Conservation (phyloP, 2,888 invertebrate species). For the Sarcophaga subvicina region DNA sequence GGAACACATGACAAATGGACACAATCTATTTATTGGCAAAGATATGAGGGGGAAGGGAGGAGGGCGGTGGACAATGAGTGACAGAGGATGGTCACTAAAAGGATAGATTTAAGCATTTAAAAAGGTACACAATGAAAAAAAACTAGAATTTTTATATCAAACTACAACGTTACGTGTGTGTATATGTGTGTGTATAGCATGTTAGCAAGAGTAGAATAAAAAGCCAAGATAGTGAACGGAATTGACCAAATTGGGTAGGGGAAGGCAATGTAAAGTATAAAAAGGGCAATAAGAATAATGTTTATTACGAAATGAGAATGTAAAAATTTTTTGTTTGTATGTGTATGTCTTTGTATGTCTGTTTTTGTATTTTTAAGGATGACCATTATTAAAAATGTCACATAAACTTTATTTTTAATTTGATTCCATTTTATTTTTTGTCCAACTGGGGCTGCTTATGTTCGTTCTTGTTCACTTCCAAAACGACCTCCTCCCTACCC, state of each 20-base stretch:
- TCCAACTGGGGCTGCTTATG: conserved; percentile 25
- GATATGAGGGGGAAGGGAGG: not conserved
- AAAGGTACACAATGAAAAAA: conserved; percentile 10
- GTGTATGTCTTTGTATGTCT: not conserved
- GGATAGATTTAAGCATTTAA: conserved; percentile 46
- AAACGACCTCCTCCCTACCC: not conserved
- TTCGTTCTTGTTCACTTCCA: conserved; percentile 9
- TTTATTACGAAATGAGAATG: conserved; percentile 66
- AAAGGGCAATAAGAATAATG: conserved; percentile 69
- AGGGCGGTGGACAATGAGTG: not conserved
- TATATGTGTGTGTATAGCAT: not conserved
- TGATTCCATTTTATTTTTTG: conserved; percentile 42
- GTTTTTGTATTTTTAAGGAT: conserved; percentile 50
- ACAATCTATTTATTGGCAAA: conserved; percentile 62
- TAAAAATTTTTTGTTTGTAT: conserved; percentile 58
- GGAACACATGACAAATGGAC: conserved; percentile 68
- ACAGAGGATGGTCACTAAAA: conserved; percentile 46
- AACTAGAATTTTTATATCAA: conserved; percentile 34
- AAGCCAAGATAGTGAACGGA: conserved; percentile 12
- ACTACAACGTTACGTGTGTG: not conserved
- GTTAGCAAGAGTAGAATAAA: not conserved
- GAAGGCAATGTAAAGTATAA: conserved; percentile 41
- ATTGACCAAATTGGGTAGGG: not conserved
- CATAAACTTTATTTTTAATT: conserved; percentile 70
- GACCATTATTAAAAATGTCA: conserved; percentile 70